A percentile compares a stretch with the other conserved stretches of the same genome.
phyloP scores from a whole-genome alignment of 2,888 invertebrate species.

The Drosophila neonasuta region DNA sequence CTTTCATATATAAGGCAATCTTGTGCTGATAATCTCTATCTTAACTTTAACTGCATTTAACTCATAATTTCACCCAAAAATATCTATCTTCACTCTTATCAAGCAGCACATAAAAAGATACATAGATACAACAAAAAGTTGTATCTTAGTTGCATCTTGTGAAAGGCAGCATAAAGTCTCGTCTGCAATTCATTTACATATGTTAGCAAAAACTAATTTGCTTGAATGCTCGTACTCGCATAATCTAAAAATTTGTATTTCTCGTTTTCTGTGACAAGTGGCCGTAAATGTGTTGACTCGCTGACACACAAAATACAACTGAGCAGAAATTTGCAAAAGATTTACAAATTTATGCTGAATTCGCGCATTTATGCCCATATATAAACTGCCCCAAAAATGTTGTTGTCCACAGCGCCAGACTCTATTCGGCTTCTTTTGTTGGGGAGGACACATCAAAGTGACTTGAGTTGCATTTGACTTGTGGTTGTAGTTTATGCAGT shows the following conservation, averaged over 20 bases:
- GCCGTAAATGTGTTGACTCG: slow-evolving; percentile 52
- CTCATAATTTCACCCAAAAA: background rate
- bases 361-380: slow-evolving; percentile 40
- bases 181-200: slow-evolving; percentile 38
- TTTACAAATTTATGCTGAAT: slow-evolving; percentile 68
- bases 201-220: slow-evolving; percentile 49
- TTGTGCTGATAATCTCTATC: too few relatives aligned
- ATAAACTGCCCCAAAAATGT: slow-evolving; percentile 71
- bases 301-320: slow-evolving; percentile 35
- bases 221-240: slow-evolving; percentile 36
- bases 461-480: slow-evolving; percentile 65
- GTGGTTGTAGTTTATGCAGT: slow-evolving; percentile 59
- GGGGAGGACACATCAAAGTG: slow-evolving; percentile 57
- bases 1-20: too few relatives aligned
- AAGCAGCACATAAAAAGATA: slow-evolving; percentile 1
- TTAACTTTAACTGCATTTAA: too few relatives aligned
- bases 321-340: slow-evolving; percentile 36
- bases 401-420: slow-evolving; percentile 51
- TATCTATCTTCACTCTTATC: slow-evolving; percentile 39
- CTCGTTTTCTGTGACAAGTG: slow-evolving; percentile 50
- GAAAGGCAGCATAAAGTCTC: slow-evolving; percentile 38
- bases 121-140: slow-evolving; percentile 12
- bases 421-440: slow-evolving; percentile 31
- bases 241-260: slow-evolving; percentile 44
- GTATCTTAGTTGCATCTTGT: slow-evolving; percentile 21